Conservation (phyloP, 2,888 invertebrate genomes). For the Dusona sp. region DNA sequence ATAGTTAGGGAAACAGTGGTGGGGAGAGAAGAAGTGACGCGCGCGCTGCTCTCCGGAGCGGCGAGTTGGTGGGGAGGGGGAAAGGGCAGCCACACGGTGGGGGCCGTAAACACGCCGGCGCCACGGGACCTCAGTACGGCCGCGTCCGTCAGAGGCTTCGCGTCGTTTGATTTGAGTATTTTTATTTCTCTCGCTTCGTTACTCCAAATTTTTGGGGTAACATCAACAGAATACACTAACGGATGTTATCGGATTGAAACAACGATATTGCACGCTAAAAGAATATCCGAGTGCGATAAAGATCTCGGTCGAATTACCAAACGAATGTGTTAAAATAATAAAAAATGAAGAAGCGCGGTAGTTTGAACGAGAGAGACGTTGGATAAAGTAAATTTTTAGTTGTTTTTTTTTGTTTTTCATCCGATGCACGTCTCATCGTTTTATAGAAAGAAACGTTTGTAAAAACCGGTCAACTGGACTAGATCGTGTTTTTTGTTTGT, state of each 20-base stretch:
- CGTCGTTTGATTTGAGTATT: slow-evolving; percentile 54
- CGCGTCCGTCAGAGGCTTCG: slow-evolving; percentile 76
- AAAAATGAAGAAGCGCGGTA: slow-evolving; percentile 34
- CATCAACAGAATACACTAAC: not conserved
- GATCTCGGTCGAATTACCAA: not conserved
- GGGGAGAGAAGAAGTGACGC: slow-evolving; percentile 37
- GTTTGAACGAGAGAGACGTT: slow-evolving; percentile 55
- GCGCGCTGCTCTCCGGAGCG: slow-evolving; percentile 34
- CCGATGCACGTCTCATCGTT: slow-evolving; percentile 47
- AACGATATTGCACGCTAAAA: not conserved
- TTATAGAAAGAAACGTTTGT: slow-evolving; percentile 25
- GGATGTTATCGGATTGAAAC: not conserved
- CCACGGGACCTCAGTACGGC: slow-evolving; percentile 77
- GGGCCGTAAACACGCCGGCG: slow-evolving; percentile 83
- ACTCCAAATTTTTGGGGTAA: not conserved
- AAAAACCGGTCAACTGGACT: slow-evolving; percentile 49
- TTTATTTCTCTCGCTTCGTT: not conserved
- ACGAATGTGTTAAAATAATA: not conserved
- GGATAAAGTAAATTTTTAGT: slow-evolving; percentile 43
- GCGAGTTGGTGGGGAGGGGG: not conserved
- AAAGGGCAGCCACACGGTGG: slow-evolving; percentile 59
- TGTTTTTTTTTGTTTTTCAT: slow-evolving; percentile 27
- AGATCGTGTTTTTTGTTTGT: slow-evolving; percentile 25
- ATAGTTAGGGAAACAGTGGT: slow-evolving; percentile 24
- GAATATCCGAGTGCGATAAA: not conserved